phyloP scores from a whole-genome alignment of 53 echinoderm and acorn worm species.

The Echinometra lucunter region DNA sequence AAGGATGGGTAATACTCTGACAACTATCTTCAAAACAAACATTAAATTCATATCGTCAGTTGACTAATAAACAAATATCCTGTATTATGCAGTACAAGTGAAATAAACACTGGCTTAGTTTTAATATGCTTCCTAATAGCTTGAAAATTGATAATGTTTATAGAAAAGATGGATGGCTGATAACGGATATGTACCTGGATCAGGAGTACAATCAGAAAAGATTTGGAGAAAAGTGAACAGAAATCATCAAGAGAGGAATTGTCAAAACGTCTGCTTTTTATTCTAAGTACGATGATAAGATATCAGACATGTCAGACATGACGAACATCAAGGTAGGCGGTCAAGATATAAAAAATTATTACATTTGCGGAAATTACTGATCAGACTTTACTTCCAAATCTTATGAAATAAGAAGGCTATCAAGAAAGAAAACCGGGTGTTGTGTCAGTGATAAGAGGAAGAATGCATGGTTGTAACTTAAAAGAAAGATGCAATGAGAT shows the following conservation, averaged over 20 bases:
- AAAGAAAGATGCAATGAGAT: background rate
- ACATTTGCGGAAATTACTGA: background rate
- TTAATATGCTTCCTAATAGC: no score
- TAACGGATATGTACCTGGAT: no score
- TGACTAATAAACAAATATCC: no score
- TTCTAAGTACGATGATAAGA: background rate
- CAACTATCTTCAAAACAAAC: no score
- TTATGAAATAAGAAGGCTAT: background rate
- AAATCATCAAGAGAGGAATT: background rate
- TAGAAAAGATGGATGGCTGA: no score
- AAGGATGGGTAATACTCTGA: background rate
- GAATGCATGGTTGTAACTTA: no score
- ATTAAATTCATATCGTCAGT: no score
- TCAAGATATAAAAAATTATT: background rate
- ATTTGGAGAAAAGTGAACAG: background rate
- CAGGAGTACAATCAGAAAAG: background rate
- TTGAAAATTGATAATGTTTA: no score
- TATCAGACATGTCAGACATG: background rate
- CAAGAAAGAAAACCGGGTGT: background rate
- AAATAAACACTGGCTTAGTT: no score
- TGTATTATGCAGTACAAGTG: no score
- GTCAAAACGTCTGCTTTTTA: background rate
- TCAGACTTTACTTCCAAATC: background rate
- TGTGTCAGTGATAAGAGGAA: background rate
- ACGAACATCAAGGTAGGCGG: background rate